A percentile compares a stretch with the other conserved stretches of the same genome.
Evolutionary conservation across 2,797 vertebrate genomes (phyloP).

Genomic region (Falco novaeseelandiae): DNA sequence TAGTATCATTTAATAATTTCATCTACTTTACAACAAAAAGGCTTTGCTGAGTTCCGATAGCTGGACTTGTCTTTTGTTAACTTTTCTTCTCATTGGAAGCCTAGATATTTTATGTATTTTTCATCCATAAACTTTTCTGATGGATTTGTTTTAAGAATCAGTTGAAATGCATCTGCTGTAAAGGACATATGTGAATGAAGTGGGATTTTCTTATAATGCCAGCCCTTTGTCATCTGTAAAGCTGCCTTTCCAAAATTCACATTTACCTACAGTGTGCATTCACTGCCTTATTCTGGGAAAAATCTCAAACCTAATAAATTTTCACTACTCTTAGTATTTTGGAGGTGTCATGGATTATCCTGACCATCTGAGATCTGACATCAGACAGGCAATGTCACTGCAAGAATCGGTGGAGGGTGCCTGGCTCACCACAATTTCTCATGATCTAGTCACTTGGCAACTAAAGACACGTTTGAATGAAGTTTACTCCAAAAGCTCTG

Average conservation of each 20-base stretch:
- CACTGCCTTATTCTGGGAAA: not conserved
- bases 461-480: rapidly evolving
- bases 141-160: not conserved
- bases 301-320: not conserved
- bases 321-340: not conserved
- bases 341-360: not conserved
- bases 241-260: not conserved
- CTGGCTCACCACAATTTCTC: not conserved
- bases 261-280: not conserved
- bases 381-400: not conserved
- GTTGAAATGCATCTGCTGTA: not conserved
- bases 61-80: not conserved
- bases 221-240: not conserved
- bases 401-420: not conserved
- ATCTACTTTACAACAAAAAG: not conserved
- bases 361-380: not conserved
- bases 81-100: not conserved
- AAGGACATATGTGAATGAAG: not conserved
- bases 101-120: not conserved
- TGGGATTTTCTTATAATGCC: not conserved
- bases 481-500: not conserved
- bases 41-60: not conserved
- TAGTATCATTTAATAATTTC: not conserved
- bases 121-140: not conserved
- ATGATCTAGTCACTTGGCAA: not conserved